Percentiles rank a stretch among this genome's conserved stretches.
These are phyloP conservation scores for Lycocerus yunnanus DNA, from an alignment of 2,888 invertebrate species.

Conservation along the genomic window DNA sequence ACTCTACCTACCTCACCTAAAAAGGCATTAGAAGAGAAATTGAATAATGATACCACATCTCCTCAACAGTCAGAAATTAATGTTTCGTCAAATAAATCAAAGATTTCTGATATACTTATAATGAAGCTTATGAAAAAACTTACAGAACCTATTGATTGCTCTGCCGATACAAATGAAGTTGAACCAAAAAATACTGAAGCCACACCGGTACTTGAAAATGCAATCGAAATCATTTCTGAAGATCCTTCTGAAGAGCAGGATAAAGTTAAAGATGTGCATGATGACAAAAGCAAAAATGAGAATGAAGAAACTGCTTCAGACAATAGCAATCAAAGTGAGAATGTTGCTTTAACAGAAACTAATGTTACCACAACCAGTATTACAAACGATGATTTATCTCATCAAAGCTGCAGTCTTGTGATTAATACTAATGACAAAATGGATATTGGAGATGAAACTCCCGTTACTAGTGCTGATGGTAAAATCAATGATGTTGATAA, in stretches of 20 bases:
- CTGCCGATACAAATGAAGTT: background rate
- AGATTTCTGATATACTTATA: slow-evolving; percentile 50
- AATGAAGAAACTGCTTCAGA: background rate
- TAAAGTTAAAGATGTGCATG: background rate
- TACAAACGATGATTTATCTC: background rate
- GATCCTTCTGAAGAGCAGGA: background rate
- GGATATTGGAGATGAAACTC: background rate
- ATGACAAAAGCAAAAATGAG: background rate
- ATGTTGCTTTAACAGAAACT: background rate
- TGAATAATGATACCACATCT: background rate
- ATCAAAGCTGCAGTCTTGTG: background rate
- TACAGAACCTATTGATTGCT: slow-evolving; percentile 29
- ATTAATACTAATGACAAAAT: background rate
- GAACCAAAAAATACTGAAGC: background rate
- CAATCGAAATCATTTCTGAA: background rate
- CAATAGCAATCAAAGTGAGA: background rate
- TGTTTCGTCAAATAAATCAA: slow-evolving; percentile 46
- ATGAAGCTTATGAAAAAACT: slow-evolving; percentile 50
- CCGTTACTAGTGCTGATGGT: background rate
- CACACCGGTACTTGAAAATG: slow-evolving; percentile 3
- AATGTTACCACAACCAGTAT: background rate
- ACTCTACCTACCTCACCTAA: background rate
- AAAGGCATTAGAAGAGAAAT: background rate
- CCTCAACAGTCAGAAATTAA: slow-evolving; percentile 35
- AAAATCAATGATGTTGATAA: background rate